Percentiles rank a stretch among this genome's conserved stretches.
phyloP scores from a whole-genome alignment of 2,113 vertebrate genomes.

The Benitochromis conjunctus region DNA sequence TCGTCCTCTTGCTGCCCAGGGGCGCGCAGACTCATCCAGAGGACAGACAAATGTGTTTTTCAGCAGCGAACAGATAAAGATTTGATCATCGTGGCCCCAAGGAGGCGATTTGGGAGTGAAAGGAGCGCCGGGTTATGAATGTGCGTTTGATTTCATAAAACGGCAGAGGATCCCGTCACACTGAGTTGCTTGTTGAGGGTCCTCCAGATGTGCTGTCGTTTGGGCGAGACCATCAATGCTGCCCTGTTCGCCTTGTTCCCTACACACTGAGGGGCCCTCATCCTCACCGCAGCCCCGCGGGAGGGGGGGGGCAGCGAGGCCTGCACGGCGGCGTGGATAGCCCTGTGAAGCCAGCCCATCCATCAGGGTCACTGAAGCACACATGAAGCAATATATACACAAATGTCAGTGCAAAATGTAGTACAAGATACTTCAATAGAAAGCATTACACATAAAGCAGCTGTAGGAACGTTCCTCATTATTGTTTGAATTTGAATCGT shows the following conservation, averaged over 20 bases:
- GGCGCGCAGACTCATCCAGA: neutral
- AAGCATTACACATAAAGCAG: neutral
- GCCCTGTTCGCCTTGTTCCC: slow-evolving; percentile 26
- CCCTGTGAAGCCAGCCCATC: neutral
- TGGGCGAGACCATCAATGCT: slow-evolving; percentile 28
- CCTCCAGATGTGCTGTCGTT: slow-evolving; percentile 44
- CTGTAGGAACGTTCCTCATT: neutral
- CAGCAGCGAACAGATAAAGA: slow-evolving; percentile 38
- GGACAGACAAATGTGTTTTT: slow-evolving; percentile 28
- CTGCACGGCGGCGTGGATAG: neutral
- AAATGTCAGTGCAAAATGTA: neutral
- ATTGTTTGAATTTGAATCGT: neutral
- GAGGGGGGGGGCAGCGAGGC: neutral
- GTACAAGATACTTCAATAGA: neutral
- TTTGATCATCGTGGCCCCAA: neutral
- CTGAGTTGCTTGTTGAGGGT: slow-evolving; percentile 45
- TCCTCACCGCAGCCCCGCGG: neutral
- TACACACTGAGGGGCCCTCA: slow-evolving; percentile 26
- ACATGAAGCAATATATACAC: neutral
- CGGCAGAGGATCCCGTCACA: neutral
- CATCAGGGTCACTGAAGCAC: neutral
- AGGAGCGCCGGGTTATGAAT: slow-evolving; percentile 32
- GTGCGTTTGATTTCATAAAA: slow-evolving; percentile 56
- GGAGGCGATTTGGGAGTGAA: slow-evolving; percentile 9
- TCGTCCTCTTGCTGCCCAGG: neutral